phyloP scores from a whole-genome alignment of 2,113 vertebrate genomes.

The Myiozetetes cayanensis region DNA sequence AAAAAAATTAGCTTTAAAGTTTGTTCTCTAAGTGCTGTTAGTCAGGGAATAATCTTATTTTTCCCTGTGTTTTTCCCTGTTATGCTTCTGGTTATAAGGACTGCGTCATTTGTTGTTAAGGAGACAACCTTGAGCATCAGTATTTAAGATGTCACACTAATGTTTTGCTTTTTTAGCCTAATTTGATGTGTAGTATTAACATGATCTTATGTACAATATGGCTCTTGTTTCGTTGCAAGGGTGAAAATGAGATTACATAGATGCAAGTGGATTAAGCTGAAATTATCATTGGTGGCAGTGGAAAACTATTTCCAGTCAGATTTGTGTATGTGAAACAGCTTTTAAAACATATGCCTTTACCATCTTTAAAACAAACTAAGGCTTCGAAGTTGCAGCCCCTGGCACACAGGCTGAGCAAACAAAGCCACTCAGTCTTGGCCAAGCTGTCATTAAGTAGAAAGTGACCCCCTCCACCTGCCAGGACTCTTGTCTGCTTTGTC shows the following conservation, averaged over 20 bases:
- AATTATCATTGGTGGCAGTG: neutral
- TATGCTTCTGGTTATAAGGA: neutral
- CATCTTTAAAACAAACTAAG: neutral
- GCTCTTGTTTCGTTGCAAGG: neutral
- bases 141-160: neutral
- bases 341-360: neutral
- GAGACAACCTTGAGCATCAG: neutral
- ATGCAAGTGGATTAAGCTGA: neutral
- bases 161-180: neutral
- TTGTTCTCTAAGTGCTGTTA: neutral
- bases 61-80: neutral
- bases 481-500: neutral
- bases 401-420: neutral
- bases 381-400: neutral
- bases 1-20: neutral
- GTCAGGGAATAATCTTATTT: neutral
- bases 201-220: accelerated
- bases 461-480: neutral
- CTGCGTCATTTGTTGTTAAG: accelerated
- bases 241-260: neutral
- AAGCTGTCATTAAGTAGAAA: neutral
- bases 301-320: neutral
- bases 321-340: neutral
- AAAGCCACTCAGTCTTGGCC: neutral
- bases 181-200: neutral